Evolutionary conservation across 2,113 vertebrate species (phyloP).

Genomic region (Peromyscus californicus): DNA sequence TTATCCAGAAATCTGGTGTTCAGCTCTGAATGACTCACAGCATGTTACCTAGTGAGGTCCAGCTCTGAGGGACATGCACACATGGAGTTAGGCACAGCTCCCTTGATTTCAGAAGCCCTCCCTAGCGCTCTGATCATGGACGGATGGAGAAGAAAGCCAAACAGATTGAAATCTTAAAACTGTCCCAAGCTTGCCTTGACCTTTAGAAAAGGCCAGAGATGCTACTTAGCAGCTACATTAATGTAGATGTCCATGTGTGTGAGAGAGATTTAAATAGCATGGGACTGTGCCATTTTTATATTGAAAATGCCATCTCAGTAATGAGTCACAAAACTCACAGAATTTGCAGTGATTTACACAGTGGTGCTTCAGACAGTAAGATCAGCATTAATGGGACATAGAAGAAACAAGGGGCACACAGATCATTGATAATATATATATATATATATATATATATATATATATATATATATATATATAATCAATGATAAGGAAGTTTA

Average conservation of each 20-base stretch:
- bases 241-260: background rate
- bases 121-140: background rate
- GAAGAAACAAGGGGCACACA: background rate
- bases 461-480: background rate
- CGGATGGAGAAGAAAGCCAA: background rate
- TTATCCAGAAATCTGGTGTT: constrained; percentile 38
- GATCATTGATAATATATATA: background rate
- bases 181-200: constrained; percentile 37
- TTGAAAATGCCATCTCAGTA: constrained; percentile 30
- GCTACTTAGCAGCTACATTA: background rate
- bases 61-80: background rate
- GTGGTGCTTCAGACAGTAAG: background rate
- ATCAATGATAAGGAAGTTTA: background rate
- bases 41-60: constrained; percentile 16
- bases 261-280: constrained; percentile 25
- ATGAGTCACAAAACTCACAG: constrained; percentile 14
- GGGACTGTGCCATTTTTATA: constrained; percentile 24
- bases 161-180: constrained; percentile 37
- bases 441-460: too few relatives aligned
- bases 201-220: constrained; percentile 51
- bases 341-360: constrained; percentile 47
- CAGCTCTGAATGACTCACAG: background rate
- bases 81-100: background rate
- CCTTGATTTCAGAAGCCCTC: background rate
- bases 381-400: background rate